Conservation (phyloP, 1,140 invertebrate species). For the Caenorhabditis tropicalis region DNA sequence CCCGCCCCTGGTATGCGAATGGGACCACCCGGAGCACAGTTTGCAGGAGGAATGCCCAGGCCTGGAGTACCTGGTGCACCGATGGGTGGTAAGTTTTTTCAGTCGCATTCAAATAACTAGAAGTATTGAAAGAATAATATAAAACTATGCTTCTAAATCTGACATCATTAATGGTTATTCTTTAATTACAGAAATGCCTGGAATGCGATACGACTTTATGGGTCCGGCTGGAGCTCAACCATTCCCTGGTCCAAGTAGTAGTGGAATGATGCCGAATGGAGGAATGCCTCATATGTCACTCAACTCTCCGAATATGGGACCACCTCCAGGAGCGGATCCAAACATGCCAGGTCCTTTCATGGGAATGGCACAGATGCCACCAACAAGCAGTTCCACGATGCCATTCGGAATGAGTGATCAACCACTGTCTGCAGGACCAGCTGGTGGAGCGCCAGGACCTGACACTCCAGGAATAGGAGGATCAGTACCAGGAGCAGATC, state of each 20-base stretch:
- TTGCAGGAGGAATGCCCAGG: constrained; percentile 14
- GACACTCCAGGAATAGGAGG: constrained; percentile 35
- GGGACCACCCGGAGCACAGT: not conserved
- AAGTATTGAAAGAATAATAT: too few species aligned
- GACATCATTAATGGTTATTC: too few species aligned
- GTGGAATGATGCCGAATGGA: constrained; percentile 50
- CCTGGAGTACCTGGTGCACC: constrained; percentile 4
- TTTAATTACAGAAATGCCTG: constrained; percentile 9
- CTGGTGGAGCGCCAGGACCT: constrained; percentile 62
- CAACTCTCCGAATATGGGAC: constrained; percentile 33
- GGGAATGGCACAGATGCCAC: constrained; percentile 20
- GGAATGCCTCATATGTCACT: constrained; percentile 41
- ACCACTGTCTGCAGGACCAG: constrained; percentile 55
- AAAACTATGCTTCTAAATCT: not conserved
- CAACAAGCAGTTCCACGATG: constrained; percentile 28
- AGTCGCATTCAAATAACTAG: not conserved
- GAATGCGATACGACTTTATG: constrained; percentile 39
- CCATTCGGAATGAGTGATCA: constrained; percentile 1
- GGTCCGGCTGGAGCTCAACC: not conserved
- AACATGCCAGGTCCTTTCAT: constrained; percentile 41
- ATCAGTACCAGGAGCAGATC: not conserved
- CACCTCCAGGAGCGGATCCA: not conserved
- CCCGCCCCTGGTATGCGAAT: constrained; percentile 35
- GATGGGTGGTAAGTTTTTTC: constrained; percentile 11
- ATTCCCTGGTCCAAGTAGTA: not conserved